Conservation (phyloP, 23 tunicate species). For the Halocynthia aurantium region DNA sequence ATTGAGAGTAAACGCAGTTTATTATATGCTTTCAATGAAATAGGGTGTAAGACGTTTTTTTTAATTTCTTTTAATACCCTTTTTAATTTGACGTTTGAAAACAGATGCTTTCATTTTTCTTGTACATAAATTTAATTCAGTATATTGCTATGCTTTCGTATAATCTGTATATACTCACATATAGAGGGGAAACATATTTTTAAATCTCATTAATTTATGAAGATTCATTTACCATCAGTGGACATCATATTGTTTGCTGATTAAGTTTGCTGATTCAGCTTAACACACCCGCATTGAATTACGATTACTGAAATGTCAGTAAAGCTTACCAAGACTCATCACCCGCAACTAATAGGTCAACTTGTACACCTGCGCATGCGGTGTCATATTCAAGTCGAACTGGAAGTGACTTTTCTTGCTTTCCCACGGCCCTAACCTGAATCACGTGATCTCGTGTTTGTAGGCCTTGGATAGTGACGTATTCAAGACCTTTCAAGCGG, state of each 20-base stretch:
- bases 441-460: conserved; percentile 32
- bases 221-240: not conserved
- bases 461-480: conserved; percentile 37
- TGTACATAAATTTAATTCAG: not conserved
- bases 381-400: conserved; percentile 38
- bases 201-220: not conserved
- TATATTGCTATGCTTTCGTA: not conserved
- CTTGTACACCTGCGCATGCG: conserved; percentile 51
- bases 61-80: too few species aligned
- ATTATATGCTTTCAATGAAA: too few species aligned
- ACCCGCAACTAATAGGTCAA: conserved; percentile 43
- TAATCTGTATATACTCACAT: not conserved
- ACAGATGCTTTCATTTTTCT: too few species aligned
- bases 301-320: not conserved
- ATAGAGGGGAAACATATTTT: not conserved
- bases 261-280: too few species aligned
- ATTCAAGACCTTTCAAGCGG: conserved; percentile 29
- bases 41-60: too few species aligned
- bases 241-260: too few species aligned
- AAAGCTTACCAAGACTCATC: conserved; percentile 58
- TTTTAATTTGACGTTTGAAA: too few species aligned
- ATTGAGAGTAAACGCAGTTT: too few species aligned
- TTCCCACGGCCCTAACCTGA: conserved; percentile 33
- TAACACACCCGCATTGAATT: not conserved
- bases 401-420: conserved; percentile 28